Conservation (phyloP, 1,140 invertebrate species). For the Araneus ventricosus region DNA sequence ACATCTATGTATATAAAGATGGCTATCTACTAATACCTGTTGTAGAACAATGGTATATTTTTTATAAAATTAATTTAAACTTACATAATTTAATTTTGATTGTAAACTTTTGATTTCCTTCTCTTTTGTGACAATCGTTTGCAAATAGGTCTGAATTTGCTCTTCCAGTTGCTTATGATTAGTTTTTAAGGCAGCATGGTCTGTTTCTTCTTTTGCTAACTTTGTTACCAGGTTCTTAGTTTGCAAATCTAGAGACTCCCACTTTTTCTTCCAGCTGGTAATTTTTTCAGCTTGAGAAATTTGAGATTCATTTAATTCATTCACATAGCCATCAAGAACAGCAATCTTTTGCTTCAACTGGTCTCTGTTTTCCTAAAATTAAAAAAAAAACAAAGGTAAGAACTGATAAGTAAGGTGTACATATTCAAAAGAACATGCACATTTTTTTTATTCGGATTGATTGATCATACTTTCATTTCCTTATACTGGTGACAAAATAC, state of each 20-base stretch:
- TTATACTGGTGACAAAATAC: conserved; percentile 67
- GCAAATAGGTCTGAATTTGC: background rate
- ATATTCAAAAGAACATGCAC: background rate
- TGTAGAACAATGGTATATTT: too few relatives aligned
- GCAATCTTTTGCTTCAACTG: conserved; percentile 59
- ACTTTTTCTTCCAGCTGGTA: conserved; percentile 59
- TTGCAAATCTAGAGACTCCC: conserved; percentile 22
- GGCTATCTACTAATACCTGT: too few relatives aligned
- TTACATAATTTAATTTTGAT: conserved; percentile 53
- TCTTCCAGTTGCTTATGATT: conserved; percentile 18
- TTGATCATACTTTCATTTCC: conserved; percentile 51
- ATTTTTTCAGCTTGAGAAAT: conserved; percentile 16
- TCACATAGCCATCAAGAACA: conserved; percentile 50
- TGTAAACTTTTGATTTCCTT: conserved; percentile 38
- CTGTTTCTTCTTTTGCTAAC: conserved; percentile 27
- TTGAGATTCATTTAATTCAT: conserved; percentile 54
- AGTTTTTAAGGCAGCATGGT: conserved; percentile 7
- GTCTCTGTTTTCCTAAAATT: conserved; percentile 60
- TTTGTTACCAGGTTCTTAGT: conserved; percentile 43
- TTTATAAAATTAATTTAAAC: background rate
- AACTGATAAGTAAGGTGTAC: too few relatives aligned
- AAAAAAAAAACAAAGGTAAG: background rate
- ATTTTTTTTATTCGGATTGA: background rate
- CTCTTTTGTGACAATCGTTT: conserved; percentile 42
- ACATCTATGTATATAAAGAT: too few relatives aligned